phyloP scores from a whole-genome alignment of 2,797 vertebrate species.

The Alouatta caraya region DNA sequence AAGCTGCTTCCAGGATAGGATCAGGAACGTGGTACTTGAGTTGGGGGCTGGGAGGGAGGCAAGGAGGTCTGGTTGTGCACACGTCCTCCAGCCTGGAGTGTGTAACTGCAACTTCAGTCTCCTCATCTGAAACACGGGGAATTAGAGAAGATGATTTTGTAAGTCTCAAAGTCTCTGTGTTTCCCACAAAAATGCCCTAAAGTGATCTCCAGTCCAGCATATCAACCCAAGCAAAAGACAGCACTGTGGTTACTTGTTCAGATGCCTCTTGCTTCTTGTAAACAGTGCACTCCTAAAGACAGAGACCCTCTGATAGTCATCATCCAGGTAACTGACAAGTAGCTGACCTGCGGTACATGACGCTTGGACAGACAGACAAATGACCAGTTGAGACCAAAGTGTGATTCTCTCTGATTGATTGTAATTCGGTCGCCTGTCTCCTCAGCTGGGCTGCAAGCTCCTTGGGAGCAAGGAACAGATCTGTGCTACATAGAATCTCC shows the following conservation, averaged over 20 bases:
- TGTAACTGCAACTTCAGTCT: fast-evolving
- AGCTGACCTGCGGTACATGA: not conserved
- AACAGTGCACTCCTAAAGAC: fast-evolving
- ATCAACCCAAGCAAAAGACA: not conserved
- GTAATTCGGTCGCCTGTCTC: not conserved
- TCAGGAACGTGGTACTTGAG: fast-evolving
- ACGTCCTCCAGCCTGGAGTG: fast-evolving
- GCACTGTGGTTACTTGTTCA: not conserved
- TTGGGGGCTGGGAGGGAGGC: not conserved
- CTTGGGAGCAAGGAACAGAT: not conserved
- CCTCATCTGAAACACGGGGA: not conserved
- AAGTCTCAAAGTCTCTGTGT: not conserved
- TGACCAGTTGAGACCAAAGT: not conserved
- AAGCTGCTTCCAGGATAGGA: not conserved
- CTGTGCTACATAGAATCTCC: not conserved
- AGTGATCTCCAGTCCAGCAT: not conserved
- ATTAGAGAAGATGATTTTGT: not conserved
- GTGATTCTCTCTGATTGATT: fast-evolving
- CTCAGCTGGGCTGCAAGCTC: not conserved
- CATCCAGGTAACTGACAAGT: not conserved
- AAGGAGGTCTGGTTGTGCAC: not conserved
- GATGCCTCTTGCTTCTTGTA: not conserved
- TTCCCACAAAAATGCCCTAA: not conserved
- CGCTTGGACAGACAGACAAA: not conserved
- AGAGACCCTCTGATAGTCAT: fast-evolving